Percentiles rank a stretch among this genome's conserved stretches.
These are phyloP conservation scores for Trialeurodes vaporariorum DNA, from an alignment of 1,140 invertebrate species.

Conservation along the genomic window DNA sequence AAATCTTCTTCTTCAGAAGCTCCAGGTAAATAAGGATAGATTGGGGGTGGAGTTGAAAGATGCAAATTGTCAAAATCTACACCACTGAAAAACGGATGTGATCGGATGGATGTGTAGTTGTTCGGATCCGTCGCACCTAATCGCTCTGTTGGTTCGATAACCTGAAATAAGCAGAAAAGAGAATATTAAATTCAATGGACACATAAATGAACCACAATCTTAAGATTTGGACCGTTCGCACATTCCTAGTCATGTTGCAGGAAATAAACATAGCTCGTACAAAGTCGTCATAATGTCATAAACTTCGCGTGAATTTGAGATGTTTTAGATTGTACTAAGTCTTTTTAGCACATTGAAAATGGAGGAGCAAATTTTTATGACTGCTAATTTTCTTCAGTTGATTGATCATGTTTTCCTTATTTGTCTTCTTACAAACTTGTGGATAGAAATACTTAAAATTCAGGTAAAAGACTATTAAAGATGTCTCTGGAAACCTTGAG, in stretches of 20 bases:
- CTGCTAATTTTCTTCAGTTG: too few species aligned
- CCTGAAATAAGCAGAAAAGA: slow-evolving; percentile 29
- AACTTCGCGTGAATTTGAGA: too few species aligned
- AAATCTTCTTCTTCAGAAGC: slow-evolving; percentile 58
- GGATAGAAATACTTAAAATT: too few species aligned
- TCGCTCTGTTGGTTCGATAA: slow-evolving; percentile 62
- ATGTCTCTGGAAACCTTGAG: too few species aligned
- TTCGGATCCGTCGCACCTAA: slow-evolving; percentile 68
- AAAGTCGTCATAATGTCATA: neutral
- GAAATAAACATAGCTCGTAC: neutral
- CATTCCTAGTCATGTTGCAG: neutral
- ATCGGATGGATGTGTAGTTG: slow-evolving; percentile 68
- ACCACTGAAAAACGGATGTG: slow-evolving; percentile 73
- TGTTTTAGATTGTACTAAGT: too few species aligned
- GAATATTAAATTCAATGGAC: neutral
- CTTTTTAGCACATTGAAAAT: too few species aligned
- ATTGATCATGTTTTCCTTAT: too few species aligned
- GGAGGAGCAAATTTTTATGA: too few species aligned
- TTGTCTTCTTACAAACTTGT: too few species aligned
- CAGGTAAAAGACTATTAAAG: too few species aligned
- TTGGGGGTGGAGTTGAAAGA: slow-evolving; percentile 64
- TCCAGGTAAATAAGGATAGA: slow-evolving; percentile 72
- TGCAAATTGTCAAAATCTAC: slow-evolving; percentile 74
- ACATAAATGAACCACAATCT: neutral
- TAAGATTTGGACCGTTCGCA: slow-evolving; percentile 6